phyloP scores from a whole-genome alignment of 2,113 vertebrate genomes.

The Eonycteris spelaea region DNA sequence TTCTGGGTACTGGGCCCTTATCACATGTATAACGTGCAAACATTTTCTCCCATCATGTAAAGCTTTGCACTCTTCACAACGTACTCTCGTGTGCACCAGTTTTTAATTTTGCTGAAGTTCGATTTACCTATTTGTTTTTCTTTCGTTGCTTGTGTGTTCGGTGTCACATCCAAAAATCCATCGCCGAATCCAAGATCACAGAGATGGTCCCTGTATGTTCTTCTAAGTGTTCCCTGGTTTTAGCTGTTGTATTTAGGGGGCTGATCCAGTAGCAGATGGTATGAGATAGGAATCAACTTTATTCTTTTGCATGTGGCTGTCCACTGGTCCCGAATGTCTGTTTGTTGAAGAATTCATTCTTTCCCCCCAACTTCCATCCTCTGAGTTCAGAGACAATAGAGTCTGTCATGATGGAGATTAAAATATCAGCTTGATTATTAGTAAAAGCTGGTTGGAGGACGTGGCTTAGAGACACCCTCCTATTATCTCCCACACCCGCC shows the following conservation, averaged over 20 bases:
- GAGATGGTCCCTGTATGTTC: background rate
- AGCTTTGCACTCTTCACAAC: background rate
- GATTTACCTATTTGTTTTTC: too few relatives aligned
- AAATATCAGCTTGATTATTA: background rate
- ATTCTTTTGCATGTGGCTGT: too few relatives aligned
- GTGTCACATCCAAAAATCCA: too few relatives aligned
- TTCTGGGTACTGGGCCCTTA: background rate
- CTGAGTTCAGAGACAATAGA: background rate
- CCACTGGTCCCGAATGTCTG: background rate
- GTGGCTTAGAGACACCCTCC: background rate
- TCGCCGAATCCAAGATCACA: background rate
- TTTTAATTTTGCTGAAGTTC: too few relatives aligned
- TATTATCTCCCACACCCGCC: background rate
- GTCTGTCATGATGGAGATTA: background rate
- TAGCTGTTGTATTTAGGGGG: background rate
- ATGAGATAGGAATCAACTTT: background rate
- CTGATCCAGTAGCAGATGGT: background rate
- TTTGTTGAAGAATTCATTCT: background rate
- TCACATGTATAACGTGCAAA: background rate
- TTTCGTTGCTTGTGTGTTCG: too few relatives aligned
- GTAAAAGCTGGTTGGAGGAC: background rate
- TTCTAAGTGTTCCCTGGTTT: background rate
- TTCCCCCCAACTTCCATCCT: background rate
- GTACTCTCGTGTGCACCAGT: background rate
- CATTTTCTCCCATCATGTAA: background rate